phyloP scores from a whole-genome alignment of 1,140 invertebrate genomes.

The Trichomalopsis sarcophagae region DNA sequence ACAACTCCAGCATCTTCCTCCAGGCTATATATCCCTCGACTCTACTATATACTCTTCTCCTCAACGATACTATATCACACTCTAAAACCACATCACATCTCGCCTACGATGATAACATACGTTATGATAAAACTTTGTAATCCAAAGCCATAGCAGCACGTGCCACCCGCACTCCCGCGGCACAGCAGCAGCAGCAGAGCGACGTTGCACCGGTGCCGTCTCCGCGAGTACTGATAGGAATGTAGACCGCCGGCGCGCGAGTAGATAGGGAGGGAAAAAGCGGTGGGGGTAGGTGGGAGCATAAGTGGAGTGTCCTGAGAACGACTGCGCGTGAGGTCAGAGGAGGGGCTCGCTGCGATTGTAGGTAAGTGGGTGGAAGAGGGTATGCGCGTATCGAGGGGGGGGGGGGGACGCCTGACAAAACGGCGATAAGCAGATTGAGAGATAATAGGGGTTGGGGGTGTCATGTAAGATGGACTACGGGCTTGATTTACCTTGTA shows the following conservation, averaged over 20 bases:
- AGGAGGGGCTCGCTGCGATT: not conserved
- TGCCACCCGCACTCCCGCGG: not conserved
- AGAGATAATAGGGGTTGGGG: not conserved
- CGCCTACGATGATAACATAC: not conserved
- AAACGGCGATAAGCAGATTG: not conserved
- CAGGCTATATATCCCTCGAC: too few species aligned
- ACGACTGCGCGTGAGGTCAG: not conserved
- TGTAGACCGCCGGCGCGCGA: not conserved
- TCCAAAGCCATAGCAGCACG: not conserved
- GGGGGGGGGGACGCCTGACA: too few species aligned
- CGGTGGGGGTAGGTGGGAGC: not conserved
- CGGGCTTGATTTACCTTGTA: too few species aligned
- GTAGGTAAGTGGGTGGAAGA: not conserved
- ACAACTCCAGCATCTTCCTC: not conserved
- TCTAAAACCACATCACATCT: not conserved
- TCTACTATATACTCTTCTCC: too few species aligned
- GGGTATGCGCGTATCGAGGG: not conserved
- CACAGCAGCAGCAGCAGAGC: constrained; percentile 22
- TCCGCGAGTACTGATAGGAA: constrained; percentile 1
- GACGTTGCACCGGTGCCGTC: not conserved
- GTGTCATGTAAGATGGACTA: not conserved
- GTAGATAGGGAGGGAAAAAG: not conserved
- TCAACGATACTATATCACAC: not conserved
- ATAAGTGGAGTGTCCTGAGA: not conserved
- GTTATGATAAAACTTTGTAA: not conserved